phyloP scores from a whole-genome alignment of 1,140 invertebrate species.

The Penaeus vannamei region DNA sequence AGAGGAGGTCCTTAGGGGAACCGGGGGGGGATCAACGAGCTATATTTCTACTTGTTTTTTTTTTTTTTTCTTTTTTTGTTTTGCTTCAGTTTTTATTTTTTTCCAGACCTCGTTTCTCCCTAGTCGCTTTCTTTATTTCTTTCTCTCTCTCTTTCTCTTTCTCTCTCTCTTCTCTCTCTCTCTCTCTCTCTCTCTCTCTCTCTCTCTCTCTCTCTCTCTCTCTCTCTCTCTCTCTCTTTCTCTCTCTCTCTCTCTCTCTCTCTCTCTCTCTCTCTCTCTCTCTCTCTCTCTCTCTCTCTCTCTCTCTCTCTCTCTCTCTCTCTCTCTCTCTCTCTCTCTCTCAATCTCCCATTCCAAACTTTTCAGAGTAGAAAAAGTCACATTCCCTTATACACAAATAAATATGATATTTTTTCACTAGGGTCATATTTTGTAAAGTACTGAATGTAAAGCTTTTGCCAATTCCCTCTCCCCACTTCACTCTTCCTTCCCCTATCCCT shows the following conservation, averaged over 20 bases:
- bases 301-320: no score
- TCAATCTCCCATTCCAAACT: no score
- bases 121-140: neutral
- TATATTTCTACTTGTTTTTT: neutral
- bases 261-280: neutral
- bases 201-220: neutral
- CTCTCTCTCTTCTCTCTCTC: neutral
- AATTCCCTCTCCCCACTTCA: no score
- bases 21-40: neutral
- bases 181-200: neutral
- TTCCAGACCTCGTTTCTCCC: neutral
- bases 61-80: neutral
- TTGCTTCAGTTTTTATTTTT: neutral
- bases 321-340: no score
- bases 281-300: no score
- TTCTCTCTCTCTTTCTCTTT: conserved; percentile 12
- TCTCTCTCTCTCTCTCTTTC: neutral
- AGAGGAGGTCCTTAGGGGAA: neutral
- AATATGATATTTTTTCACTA: no score
- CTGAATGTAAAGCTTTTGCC: no score
- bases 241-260: neutral
- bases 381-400: no score
- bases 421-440: no score
- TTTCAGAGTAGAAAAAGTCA: no score
- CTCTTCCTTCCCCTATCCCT: no score